A percentile compares a stretch with the other conserved stretches of the same genome.
phyloP scores from a whole-genome alignment of 2,797 vertebrate species.

The Buphagus erythrorhynchus region DNA sequence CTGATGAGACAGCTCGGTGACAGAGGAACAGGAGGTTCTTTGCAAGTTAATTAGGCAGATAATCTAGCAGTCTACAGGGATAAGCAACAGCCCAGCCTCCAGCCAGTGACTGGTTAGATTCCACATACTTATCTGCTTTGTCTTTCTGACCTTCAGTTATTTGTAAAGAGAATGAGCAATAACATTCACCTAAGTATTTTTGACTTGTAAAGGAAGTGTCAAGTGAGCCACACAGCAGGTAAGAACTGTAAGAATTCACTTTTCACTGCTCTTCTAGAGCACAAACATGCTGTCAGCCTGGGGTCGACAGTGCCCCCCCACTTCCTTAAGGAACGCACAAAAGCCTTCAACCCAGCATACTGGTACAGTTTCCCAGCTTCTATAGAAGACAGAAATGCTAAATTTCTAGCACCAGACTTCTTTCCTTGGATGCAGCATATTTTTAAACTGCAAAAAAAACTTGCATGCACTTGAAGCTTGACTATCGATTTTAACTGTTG shows the following conservation, averaged over 20 bases:
- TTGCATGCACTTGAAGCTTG: background rate
- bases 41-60: background rate
- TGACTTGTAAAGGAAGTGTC: background rate
- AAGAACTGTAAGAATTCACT: background rate
- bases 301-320: background rate
- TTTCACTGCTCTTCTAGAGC: background rate
- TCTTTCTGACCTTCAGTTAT: background rate
- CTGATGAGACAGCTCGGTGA: background rate
- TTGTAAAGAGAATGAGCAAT: background rate
- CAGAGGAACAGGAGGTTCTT: background rate
- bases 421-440: background rate
- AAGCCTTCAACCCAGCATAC: background rate
- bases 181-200: background rate
- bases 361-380: background rate
- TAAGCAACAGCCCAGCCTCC: background rate
- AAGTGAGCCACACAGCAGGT: background rate
- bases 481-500: background rate
- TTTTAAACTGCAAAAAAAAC: background rate
- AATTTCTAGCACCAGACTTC: background rate
- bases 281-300: background rate
- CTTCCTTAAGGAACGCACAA: background rate
- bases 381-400: background rate
- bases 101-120: background rate
- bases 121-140: background rate
- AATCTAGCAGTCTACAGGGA: background rate